Percentiles rank a stretch among this genome's conserved stretches.
phyloP scores from a whole-genome alignment of 2,797 vertebrate species.

The Microcaecilia unicolor region DNA sequence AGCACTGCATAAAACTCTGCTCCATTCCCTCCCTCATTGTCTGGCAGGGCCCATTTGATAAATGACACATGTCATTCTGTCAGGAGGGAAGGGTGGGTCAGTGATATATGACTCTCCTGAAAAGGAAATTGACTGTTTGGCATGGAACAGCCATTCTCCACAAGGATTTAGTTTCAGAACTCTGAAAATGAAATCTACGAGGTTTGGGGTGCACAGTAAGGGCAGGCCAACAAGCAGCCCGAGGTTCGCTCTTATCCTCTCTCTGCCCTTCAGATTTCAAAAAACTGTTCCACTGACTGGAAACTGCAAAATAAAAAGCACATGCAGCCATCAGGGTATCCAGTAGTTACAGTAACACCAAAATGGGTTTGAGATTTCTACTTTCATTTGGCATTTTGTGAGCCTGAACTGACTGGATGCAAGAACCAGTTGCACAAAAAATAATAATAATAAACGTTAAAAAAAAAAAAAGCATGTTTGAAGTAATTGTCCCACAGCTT shows the following conservation, averaged over 20 bases:
- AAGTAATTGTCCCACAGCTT: slow-evolving; percentile 83
- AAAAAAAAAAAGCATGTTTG: slow-evolving; percentile 74
- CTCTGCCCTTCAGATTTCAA: slow-evolving; percentile 27
- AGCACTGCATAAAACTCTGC: slow-evolving; percentile 11
- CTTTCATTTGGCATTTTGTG: slow-evolving; percentile 58
- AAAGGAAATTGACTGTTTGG: slow-evolving; percentile 98
- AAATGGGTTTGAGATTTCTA: slow-evolving; percentile 42
- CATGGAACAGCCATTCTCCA: slow-evolving; percentile 80
- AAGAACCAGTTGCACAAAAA: slow-evolving; percentile 47
- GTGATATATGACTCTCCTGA: slow-evolving; percentile 94
- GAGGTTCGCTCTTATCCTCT: slow-evolving; percentile 14
- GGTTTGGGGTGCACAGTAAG: slow-evolving; percentile 50
- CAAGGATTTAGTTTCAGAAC: slow-evolving; percentile 90
- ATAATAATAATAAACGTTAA: too few relatives aligned
- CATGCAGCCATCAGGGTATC: slow-evolving; percentile 66
- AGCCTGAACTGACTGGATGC: background rate
- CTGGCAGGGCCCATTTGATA: slow-evolving; percentile 86
- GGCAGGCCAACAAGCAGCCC: slow-evolving; percentile 38
- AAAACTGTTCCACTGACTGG: slow-evolving; percentile 23
- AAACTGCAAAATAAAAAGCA: slow-evolving; percentile 47
- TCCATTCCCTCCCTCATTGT: slow-evolving; percentile 52
- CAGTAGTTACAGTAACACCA: slow-evolving; percentile 68
- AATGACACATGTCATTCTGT: slow-evolving; percentile 98
- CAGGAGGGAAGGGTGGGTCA: slow-evolving; percentile 91
- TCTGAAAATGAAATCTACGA: slow-evolving; percentile 70